A percentile compares a stretch with the other conserved stretches of the same genome.
Conservation (phyloP, 2,113 vertebrate species). For the Microcebus tavaratra region DNA sequence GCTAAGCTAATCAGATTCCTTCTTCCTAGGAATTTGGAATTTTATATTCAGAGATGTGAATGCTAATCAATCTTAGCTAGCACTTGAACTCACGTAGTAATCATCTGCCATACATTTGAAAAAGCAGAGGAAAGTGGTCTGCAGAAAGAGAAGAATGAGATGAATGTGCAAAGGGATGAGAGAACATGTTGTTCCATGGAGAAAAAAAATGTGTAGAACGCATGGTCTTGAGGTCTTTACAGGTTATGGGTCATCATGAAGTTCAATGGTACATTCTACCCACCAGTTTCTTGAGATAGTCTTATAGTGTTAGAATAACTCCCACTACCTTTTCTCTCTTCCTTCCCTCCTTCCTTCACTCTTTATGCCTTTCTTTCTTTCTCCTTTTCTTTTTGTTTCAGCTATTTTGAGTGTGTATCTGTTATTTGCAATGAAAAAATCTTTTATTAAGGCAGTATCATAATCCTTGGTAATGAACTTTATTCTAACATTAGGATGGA, state of each 20-base stretch:
- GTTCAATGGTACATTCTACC: not conserved
- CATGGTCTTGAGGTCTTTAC: not conserved
- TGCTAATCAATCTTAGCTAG: not conserved
- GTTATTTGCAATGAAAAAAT: not conserved
- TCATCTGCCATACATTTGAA: not conserved
- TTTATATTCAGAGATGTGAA: not conserved
- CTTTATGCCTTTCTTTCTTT: not conserved
- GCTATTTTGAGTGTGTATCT: not conserved
- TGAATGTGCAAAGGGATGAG: not conserved
- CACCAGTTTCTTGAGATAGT: not conserved
- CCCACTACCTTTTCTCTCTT: not conserved
- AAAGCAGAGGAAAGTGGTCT: constrained; percentile 22
- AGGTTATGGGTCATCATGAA: not conserved
- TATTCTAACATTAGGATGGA: not conserved
- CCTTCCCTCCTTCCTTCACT: too few relatives aligned
- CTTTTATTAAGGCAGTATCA: not conserved
- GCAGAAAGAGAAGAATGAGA: not conserved
- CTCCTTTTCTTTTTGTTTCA: not conserved
- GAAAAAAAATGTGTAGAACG: not conserved
- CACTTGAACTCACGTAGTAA: not conserved
- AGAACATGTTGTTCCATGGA: not conserved
- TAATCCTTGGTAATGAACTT: not conserved
- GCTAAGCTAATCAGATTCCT: not conserved
- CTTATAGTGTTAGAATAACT: not conserved
- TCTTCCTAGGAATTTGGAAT: not conserved